A percentile compares a stretch with the other conserved stretches of the same genome.
phyloP scores from a whole-genome alignment of 2,888 invertebrate species.

The Xanthorhoe spadicearia region DNA sequence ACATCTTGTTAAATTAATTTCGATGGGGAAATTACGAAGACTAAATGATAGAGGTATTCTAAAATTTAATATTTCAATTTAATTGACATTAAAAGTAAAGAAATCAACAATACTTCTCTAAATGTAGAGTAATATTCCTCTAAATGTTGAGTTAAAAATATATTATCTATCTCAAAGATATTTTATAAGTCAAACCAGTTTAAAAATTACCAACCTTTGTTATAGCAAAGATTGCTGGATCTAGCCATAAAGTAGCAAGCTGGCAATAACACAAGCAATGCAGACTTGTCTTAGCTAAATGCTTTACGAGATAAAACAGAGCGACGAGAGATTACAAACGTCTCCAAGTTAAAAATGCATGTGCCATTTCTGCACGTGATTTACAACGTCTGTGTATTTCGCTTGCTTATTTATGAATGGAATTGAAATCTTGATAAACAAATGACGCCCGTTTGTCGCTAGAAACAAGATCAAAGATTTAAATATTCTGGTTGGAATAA shows the following conservation, averaged over 20 bases:
- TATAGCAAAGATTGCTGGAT: background rate
- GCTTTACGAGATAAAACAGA: constrained; percentile 28
- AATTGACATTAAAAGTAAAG: too few relatives aligned
- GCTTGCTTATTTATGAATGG: background rate
- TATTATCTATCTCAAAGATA: too few relatives aligned
- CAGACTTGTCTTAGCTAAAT: constrained; percentile 25
- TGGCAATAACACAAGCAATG: constrained; percentile 15
- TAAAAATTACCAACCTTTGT: background rate
- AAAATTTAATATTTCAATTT: background rate
- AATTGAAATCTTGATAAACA: background rate
- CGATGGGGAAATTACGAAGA: background rate
- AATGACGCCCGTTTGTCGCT: background rate
- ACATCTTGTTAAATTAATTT: background rate
- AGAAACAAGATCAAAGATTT: background rate
- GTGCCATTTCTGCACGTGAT: constrained; percentile 20
- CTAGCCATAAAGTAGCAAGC: background rate
- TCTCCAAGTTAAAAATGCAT: constrained; percentile 34
- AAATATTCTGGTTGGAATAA: background rate
- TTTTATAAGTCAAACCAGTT: too few relatives aligned
- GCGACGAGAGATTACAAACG: constrained; percentile 26
- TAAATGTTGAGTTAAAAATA: too few relatives aligned
- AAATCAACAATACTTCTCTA: too few relatives aligned
- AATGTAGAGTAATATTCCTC: too few relatives aligned
- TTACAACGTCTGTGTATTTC: constrained; percentile 10
- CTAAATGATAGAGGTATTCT: background rate